These are phyloP conservation scores for Thereva unica DNA, from an alignment of 2,888 invertebrate genomes.

Conservation along the genomic window DNA sequence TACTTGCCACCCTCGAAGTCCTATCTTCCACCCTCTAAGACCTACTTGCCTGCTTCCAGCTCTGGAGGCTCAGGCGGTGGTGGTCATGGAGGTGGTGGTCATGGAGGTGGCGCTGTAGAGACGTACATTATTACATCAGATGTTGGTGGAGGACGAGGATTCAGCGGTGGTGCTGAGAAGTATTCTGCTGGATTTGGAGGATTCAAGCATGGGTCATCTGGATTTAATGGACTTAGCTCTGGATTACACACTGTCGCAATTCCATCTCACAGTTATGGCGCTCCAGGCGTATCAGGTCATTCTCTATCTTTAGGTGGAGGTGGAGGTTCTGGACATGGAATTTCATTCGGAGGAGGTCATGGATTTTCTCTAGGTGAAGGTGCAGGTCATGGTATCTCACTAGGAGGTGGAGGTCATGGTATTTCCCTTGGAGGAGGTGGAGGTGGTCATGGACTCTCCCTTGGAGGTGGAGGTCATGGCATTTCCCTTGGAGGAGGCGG, in stretches of 20 bases:
- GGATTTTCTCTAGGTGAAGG: slow-evolving; percentile 13
- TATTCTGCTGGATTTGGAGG: slow-evolving; percentile 11
- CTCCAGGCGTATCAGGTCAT: slow-evolving; percentile 10
- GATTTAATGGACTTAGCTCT: background rate
- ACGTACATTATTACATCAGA: slow-evolving; percentile 28
- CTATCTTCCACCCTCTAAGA: slow-evolving; percentile 22
- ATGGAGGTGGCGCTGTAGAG: background rate
- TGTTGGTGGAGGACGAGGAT: background rate
- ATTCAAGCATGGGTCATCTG: background rate
- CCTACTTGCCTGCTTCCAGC: slow-evolving; percentile 10
- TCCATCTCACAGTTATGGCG: slow-evolving; percentile 12
- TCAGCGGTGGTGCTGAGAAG: background rate
- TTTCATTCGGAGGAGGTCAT: slow-evolving; percentile 14
- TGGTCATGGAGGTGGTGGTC: background rate
- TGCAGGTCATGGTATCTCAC: too few relatives aligned
- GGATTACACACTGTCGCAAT: slow-evolving; percentile 13
- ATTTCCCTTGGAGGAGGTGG: background rate
- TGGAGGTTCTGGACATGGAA: slow-evolving; percentile 3
- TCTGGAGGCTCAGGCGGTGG: background rate
- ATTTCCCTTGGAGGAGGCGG: too few relatives aligned
- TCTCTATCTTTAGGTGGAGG: background rate
- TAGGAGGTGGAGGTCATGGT: background rate
- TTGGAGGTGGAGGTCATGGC: too few relatives aligned
- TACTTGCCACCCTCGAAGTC: slow-evolving; percentile 25
- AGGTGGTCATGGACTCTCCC: background rate